Percentiles rank a stretch among this genome's conserved stretches.
phyloP scores from a whole-genome alignment of 2,888 invertebrate species.

The Spialia ferax region DNA sequence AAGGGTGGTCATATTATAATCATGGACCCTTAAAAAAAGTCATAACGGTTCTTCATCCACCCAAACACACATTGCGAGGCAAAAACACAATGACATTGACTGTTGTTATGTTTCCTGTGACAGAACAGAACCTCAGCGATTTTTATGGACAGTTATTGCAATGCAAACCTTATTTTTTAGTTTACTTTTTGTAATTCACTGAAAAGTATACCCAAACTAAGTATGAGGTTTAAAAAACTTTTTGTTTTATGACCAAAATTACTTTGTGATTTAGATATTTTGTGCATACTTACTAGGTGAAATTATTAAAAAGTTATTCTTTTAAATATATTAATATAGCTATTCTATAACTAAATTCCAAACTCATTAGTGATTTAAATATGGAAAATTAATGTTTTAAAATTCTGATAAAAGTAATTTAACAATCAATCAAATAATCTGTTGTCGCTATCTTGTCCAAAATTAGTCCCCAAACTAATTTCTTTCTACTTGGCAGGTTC shows the following conservation, averaged over 20 bases:
- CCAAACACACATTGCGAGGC: slow-evolving; percentile 80
- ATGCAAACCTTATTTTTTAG: slow-evolving; percentile 20
- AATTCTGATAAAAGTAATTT: no score
- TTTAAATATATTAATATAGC: no score
- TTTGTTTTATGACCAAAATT: neutral
- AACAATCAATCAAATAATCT: no score
- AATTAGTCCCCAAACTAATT: neutral
- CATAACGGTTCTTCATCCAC: slow-evolving; percentile 75
- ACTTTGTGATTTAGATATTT: neutral
- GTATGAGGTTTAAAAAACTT: neutral
- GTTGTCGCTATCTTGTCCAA: neutral
- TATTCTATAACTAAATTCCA: no score
- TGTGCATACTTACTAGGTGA: neutral
- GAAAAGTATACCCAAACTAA: slow-evolving; percentile 2
- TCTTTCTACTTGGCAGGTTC: neutral
- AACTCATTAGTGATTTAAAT: no score
- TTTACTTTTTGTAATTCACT: slow-evolving; percentile 14
- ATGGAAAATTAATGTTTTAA: no score
- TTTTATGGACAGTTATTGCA: slow-evolving; percentile 47
- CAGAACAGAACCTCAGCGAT: slow-evolving; percentile 63
- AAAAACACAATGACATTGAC: slow-evolving; percentile 80
- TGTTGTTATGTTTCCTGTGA: slow-evolving; percentile 77
- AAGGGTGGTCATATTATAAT: slow-evolving; percentile 78
- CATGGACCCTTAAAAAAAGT: slow-evolving; percentile 67
- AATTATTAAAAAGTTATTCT: no score